These are phyloP conservation scores for Sterna hirundo DNA, from an alignment of 2,113 vertebrate species.

Conservation along the genomic window DNA sequence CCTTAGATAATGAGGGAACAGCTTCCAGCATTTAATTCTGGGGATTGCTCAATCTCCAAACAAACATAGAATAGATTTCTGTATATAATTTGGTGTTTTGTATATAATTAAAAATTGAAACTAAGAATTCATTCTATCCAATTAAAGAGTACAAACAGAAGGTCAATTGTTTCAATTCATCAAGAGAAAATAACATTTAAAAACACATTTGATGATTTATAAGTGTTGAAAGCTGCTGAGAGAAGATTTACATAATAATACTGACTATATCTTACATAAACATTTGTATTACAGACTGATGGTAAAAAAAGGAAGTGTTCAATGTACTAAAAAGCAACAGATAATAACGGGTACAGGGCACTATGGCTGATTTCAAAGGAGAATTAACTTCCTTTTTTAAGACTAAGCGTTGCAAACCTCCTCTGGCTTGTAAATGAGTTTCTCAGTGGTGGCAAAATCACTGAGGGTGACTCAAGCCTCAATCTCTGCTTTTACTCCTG, in stretches of 20 bases:
- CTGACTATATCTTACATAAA: neutral
- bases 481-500: neutral
- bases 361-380: neutral
- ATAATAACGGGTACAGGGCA: neutral
- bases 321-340: neutral
- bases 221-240: neutral
- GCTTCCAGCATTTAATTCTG: neutral
- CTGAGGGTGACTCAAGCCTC: neutral
- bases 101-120: neutral
- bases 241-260: neutral
- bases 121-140: neutral
- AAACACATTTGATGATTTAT: neutral
- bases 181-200: neutral
- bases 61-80: neutral
- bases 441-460: neutral
- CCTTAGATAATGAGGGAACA: neutral
- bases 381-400: neutral
- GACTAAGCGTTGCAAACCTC: neutral
- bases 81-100: neutral
- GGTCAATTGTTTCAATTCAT: neutral
- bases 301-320: neutral
- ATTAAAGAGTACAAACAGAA: neutral
- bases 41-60: neutral
- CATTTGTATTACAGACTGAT: neutral
- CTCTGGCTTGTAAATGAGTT: neutral